Conservation (phyloP, 2,113 vertebrate genomes). For the Lagopus leucura region DNA sequence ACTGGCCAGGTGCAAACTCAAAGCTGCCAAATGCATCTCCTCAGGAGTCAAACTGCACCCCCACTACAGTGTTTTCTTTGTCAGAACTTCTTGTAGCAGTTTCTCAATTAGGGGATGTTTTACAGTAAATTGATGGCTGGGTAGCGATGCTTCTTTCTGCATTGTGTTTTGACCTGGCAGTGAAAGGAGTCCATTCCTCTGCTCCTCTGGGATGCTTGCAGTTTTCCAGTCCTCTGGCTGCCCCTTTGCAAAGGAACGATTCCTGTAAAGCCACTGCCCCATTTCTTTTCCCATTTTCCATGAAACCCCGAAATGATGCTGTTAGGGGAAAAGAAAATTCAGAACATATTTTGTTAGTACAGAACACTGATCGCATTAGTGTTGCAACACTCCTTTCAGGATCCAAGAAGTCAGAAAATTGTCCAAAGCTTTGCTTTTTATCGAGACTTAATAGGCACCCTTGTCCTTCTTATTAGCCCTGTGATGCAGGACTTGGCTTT, state of each 20-base stretch:
- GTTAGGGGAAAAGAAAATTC: neutral
- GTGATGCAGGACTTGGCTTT: neutral
- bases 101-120: neutral
- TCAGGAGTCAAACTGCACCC: neutral
- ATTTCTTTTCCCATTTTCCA: neutral
- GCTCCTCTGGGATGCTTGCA: neutral
- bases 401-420: constrained; percentile 40
- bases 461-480: neutral
- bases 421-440: constrained; percentile 17
- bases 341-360: neutral
- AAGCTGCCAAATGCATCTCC: neutral
- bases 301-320: constrained; percentile 23
- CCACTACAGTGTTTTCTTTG: rapidly evolving
- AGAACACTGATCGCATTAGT: constrained; percentile 16
- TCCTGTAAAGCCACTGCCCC: neutral
- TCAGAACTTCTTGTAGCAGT: neutral
- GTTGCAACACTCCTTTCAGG: neutral
- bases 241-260: neutral
- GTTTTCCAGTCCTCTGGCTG: constrained; percentile 1
- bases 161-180: neutral
- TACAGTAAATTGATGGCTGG: neutral
- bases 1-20: neutral
- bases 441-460: neutral
- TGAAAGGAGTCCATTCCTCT: neutral
- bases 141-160: neutral